Conservation (phyloP, 2,797 vertebrate genomes). For the Onychomys arenicola region DNA sequence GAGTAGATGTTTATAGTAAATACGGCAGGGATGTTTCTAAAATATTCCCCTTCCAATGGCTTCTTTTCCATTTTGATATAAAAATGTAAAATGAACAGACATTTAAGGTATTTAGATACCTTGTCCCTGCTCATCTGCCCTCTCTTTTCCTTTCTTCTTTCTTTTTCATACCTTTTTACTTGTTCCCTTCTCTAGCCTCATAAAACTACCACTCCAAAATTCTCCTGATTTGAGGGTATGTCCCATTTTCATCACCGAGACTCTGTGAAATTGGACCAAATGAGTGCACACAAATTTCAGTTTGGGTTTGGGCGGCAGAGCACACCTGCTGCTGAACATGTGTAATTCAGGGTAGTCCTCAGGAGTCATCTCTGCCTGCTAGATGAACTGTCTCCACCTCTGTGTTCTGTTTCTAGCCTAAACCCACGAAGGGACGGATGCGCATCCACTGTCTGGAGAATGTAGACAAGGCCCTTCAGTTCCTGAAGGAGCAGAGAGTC, state of each 20-base stretch:
- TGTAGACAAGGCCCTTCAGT: constrained; percentile 95
- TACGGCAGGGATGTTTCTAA: background rate
- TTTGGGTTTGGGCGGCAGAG: background rate
- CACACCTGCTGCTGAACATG: accelerated
- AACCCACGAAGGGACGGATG: constrained; percentile 95
- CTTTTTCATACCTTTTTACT: background rate
- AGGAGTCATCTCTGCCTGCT: background rate
- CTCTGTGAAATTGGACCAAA: background rate
- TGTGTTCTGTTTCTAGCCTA: constrained; percentile 86
- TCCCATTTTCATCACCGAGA: constrained; percentile 18
- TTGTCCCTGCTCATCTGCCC: background rate
- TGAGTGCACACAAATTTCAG: background rate
- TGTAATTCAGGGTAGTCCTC: background rate
- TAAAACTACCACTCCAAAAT: background rate
- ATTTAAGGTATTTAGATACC: background rate
- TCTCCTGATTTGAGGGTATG: background rate
- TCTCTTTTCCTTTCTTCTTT: background rate
- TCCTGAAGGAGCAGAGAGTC: constrained; percentile 97
- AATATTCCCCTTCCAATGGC: background rate
- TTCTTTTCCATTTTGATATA: background rate
- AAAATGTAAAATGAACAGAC: constrained; percentile 5
- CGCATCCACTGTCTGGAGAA: constrained; percentile 94
- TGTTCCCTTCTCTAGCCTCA: background rate
- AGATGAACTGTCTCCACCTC: background rate
- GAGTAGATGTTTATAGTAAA: background rate